Evolutionary conservation across 2,113 vertebrate species (phyloP).

Genomic region (Parus major): DNA sequence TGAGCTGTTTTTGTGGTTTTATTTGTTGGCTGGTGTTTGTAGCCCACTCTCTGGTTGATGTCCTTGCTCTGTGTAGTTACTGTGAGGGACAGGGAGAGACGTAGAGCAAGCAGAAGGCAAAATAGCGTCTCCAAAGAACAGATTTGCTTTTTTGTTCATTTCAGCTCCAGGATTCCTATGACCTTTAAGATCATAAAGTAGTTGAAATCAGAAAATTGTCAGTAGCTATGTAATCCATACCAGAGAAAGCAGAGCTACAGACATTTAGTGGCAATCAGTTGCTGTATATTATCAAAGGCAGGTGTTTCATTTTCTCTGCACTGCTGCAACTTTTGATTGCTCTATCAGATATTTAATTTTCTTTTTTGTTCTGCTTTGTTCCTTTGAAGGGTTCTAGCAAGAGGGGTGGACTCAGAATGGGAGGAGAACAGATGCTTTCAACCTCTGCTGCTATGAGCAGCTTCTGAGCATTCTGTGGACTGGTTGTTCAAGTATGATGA

Average conservation of each 20-base stretch:
- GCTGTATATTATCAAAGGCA: background rate
- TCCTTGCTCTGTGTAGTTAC: background rate
- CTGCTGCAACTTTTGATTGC: background rate
- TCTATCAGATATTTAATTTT: background rate
- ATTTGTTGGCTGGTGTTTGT: background rate
- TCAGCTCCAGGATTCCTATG: background rate
- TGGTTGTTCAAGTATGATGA: background rate
- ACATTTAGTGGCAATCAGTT: background rate
- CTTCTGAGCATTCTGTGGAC: background rate
- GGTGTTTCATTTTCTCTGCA: conserved; percentile 31
- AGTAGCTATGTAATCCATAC: background rate
- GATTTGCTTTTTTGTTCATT: background rate
- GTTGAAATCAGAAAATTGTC: background rate
- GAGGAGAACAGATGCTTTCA: background rate
- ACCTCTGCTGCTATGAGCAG: background rate
- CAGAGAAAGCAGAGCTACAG: background rate
- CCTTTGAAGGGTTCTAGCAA: background rate
- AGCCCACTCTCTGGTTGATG: background rate
- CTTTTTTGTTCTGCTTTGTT: background rate
- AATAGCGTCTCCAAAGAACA: background rate
- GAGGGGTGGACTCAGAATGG: background rate
- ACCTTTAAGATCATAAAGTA: background rate
- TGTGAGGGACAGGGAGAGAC: background rate
- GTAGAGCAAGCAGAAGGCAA: background rate
- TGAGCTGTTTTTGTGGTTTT: background rate